These are phyloP conservation scores for Phenacoccus solenopsis DNA, from an alignment of 1,140 invertebrate genomes.

Conservation along the genomic window DNA sequence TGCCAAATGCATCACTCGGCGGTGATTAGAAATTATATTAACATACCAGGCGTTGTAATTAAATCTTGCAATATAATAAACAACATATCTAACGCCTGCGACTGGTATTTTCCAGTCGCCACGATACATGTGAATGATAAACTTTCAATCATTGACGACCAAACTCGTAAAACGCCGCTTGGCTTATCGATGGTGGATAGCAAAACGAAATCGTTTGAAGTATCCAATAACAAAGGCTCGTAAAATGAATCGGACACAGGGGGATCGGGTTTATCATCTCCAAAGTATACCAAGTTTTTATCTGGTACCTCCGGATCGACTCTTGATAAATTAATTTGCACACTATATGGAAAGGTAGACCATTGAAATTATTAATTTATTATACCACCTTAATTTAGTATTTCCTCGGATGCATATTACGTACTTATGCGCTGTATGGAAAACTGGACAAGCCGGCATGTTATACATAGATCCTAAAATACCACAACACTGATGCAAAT, in stretches of 20 bases:
- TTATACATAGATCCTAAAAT: constrained; percentile 84
- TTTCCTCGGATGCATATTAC: not conserved
- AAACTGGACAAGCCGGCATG: constrained; percentile 87
- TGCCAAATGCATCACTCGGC: too few relatives aligned
- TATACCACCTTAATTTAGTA: not conserved
- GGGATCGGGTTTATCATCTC: constrained; percentile 35
- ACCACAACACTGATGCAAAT: constrained; percentile 68
- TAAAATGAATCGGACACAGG: constrained; percentile 38
- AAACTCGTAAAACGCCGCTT: constrained; percentile 77
- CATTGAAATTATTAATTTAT: not conserved
- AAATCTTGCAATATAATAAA: constrained; percentile 70
- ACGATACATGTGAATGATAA: constrained; percentile 66
- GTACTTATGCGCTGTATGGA: constrained; percentile 67
- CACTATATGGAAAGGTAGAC: not conserved
- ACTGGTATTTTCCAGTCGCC: constrained; percentile 71
- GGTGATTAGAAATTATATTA: constrained; percentile 8
- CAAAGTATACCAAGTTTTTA: constrained; percentile 26
- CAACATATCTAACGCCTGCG: constrained; percentile 69
- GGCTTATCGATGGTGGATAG: constrained; percentile 60
- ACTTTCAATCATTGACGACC: constrained; percentile 82
- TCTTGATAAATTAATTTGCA: not conserved
- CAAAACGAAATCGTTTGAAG: constrained; percentile 30
- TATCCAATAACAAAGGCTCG: constrained; percentile 40
- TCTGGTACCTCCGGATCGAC: constrained; percentile 19
- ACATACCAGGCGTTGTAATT: constrained; percentile 46